phyloP scores from a whole-genome alignment of 1,140 invertebrate species.

The Whitmania pigra region DNA sequence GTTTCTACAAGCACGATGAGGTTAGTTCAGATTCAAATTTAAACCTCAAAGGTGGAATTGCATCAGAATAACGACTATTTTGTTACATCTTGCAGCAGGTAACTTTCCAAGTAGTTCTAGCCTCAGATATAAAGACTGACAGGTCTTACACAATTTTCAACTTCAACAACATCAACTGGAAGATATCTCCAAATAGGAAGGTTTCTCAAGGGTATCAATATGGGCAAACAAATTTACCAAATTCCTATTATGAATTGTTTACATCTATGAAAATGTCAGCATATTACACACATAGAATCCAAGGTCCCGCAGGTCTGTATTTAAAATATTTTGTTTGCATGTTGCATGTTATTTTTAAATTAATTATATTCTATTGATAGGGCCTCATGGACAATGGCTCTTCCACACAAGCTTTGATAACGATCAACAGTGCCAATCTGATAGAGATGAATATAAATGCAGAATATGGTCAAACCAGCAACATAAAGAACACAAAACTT shows the following conservation, averaged over 20 bases:
- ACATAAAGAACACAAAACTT: too few relatives aligned
- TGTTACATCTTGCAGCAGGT: neutral
- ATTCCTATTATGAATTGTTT: neutral
- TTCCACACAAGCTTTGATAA: too few relatives aligned
- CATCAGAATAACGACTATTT: too few relatives aligned
- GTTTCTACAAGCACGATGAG: neutral
- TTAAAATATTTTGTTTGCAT: neutral
- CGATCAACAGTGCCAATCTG: too few relatives aligned
- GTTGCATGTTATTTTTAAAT: too few relatives aligned
- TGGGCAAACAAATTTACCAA: neutral
- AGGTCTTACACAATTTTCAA: conserved; percentile 5
- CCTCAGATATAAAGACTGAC: conserved; percentile 4
- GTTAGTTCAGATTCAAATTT: neutral
- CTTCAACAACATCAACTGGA: conserved; percentile 15
- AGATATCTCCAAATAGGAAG: neutral
- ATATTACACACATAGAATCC: neutral
- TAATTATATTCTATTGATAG: too few relatives aligned
- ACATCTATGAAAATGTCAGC: neutral
- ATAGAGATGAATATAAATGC: too few relatives aligned
- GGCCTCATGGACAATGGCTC: too few relatives aligned
- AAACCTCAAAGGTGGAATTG: too few relatives aligned
- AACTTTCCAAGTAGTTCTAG: conserved; percentile 5
- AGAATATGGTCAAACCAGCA: too few relatives aligned
- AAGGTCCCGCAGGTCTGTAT: conserved; percentile 1
- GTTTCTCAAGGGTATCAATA: conserved; percentile 11